Base-by-base conservation (phyloP, 2,888 invertebrate species). In the Folsomia candida region DNA sequence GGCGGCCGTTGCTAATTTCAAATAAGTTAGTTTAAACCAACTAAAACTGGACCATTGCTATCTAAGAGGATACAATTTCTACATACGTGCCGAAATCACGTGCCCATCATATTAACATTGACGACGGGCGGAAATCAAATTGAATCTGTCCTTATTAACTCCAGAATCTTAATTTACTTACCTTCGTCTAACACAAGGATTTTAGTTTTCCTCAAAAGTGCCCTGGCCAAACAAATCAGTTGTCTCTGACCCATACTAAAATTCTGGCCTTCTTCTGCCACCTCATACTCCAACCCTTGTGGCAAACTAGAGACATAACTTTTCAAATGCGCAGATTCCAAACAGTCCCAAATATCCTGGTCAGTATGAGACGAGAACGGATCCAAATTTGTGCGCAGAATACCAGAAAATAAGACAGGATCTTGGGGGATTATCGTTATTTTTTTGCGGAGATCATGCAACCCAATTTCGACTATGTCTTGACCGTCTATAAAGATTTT, bases 181-280 rank as follows among this genome's bases (percentile, higher is more conserved):
- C 47, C 47, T 47, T 47, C 47, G 18, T 86, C 86, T 67, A 86
- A 79, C 20, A 86, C 81, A 4, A 86, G 80, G 25, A 83, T 80
- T 78, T 81, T 82, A 3, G 82, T 82, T 73, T 83, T 83, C 14
- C 82, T 76, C 22, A 84, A 77, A 37, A 83, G 75, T 20, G 83
- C 81, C 70, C 83, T 76, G 1, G 82, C 83, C 25, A 84, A 77
- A 73, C 83, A 83, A n/a, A 84, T 65, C 14, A 76, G 65, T 51
- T 73, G 73, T 1, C 47, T 9, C 18, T 47, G 47, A 18, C 47
- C 47, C 97, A 97, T 68, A n/a, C n/a, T n/a, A n/a, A n/a, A n/a
- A n/a, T n/a, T n/a, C n/a, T n/a, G n/a, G n/a, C n/a, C n/a, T n/a
- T 94, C 95, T 84, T 97, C 97, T 2, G 90, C 85, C 67, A 96